Evolutionary conservation across 2,888 invertebrate genomes (phyloP), one percentile per base, ranked within the genome.

Genomic region (Clepsis dumicolana): DNA sequence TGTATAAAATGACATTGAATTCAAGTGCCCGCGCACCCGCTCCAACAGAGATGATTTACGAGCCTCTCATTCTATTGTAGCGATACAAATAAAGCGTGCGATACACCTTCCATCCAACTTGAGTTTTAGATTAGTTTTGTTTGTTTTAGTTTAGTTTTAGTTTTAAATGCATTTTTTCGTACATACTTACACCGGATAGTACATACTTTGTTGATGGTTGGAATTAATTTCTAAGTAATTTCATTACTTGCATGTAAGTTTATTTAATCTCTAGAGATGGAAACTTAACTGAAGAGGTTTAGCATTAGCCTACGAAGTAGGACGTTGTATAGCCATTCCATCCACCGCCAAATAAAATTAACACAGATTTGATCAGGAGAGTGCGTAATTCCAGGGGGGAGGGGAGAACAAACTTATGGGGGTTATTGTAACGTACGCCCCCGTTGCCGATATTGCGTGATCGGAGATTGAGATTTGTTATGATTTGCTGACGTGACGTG

Each of bases 1-100:
- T 32, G 48, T 61, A 64, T 57, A 65, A 70, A 64, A 63, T 66
- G 70, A 66, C 66, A 66, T 66, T 66, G 66, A 62, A 66, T 57
- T 66, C 52, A 62, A 66, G 66, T 53, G 59, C 54, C 53, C 21
- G 35, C 14, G 16, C 52, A 35, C 53, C 21, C 52, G 62, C 41
- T 29, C 16, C 56, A 4, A 35, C 64, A 25, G 27, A 24, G 25
- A 70, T 66, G 66, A 70, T 70, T 70, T 70, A 70, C 66, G 66
- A 66, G 48, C 56, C 18, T 48, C 54, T 54, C 21, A 32, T 53
- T 24, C 61, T 25, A 61, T 70, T 70, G 65, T 70, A 38, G 29
- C 27, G 65, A 61, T 48, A 48, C 61, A 60, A 48, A 61, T 69
- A 69, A 69, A 60, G 65, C 53, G 14, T 32, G 60, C 18, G n/a